These are phyloP conservation scores for Amphibalanus amphitrite DNA, from an alignment of 1,140 invertebrate genomes.

Conservation along the genomic window DNA sequence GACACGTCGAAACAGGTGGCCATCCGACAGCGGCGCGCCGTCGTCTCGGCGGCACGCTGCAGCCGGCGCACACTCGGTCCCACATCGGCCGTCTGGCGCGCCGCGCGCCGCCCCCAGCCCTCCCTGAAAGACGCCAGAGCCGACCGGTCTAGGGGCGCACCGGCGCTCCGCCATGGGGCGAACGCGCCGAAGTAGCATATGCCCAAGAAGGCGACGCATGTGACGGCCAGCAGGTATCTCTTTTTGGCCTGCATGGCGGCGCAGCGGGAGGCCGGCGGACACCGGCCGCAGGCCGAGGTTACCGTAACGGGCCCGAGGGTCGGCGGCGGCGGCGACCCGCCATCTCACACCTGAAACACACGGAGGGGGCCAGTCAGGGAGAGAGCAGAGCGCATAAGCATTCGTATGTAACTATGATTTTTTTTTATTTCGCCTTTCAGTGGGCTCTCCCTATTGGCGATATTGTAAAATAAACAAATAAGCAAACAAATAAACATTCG, in stretches of 20 bases:
- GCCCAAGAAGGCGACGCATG: constrained; percentile 59
- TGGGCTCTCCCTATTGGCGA: too few species aligned
- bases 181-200: constrained; percentile 68
- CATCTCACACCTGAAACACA: not conserved
- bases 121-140: constrained; percentile 16
- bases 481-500: too few species aligned
- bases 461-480: too few species aligned
- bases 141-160: constrained; percentile 12
- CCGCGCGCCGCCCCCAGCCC: constrained; percentile 19
- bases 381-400: too few species aligned
- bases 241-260: constrained; percentile 73
- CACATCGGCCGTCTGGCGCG: constrained; percentile 21
- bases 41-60: constrained; percentile 14
- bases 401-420: too few species aligned
- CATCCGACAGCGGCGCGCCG: constrained; percentile 55
- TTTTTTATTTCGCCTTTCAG: too few species aligned
- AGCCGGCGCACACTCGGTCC: constrained; percentile 10
- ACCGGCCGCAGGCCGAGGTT: not conserved
- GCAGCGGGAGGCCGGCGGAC: not conserved
- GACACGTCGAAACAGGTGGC: constrained; percentile 88
- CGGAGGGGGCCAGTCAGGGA: too few species aligned
- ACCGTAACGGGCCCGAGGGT: not conserved
- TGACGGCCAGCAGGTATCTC: constrained; percentile 64
- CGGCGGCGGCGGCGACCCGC: too few species aligned
- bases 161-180: constrained; percentile 39